These are phyloP conservation scores for Danionella dracula DNA, from an alignment of 2,797 vertebrate genomes.

Conservation along the genomic window DNA sequence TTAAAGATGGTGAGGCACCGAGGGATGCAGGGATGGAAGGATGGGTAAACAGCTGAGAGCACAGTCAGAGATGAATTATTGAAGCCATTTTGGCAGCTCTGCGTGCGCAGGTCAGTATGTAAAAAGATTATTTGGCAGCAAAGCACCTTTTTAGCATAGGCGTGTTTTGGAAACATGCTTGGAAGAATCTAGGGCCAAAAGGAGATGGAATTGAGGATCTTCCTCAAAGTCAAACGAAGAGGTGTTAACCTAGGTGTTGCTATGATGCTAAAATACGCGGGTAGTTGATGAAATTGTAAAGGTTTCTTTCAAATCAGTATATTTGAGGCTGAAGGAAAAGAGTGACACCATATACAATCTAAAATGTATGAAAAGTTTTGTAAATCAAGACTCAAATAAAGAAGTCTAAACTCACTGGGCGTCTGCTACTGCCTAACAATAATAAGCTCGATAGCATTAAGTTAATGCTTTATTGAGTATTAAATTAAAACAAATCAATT, in stretches of 20 bases:
- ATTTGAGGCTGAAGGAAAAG: no score
- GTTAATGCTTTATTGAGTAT: no score
- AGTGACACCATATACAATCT: no score
- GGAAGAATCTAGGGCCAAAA: neutral
- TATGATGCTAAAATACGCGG: neutral
- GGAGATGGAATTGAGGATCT: neutral
- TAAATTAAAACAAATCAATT: no score
- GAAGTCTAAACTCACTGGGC: no score
- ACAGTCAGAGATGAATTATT: constrained; percentile 17
- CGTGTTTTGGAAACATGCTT: neutral
- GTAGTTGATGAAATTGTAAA: no score
- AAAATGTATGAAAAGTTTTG: no score
- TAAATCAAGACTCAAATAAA: no score
- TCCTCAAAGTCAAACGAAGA: neutral
- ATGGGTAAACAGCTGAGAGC: constrained; percentile 3
- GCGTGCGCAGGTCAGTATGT: constrained; percentile 7
- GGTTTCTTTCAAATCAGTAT: no score
- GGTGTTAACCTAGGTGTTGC: neutral
- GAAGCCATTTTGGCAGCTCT: constrained; percentile 6
- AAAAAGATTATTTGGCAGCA: constrained; percentile 12
- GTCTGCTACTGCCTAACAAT: no score
- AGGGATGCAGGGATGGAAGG: neutral
- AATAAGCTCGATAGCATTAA: no score
- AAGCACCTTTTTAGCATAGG: neutral
- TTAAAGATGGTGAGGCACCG: neutral